Evolutionary conservation across 2,888 invertebrate species (phyloP).

Genomic region (Tridacna gigas): DNA sequence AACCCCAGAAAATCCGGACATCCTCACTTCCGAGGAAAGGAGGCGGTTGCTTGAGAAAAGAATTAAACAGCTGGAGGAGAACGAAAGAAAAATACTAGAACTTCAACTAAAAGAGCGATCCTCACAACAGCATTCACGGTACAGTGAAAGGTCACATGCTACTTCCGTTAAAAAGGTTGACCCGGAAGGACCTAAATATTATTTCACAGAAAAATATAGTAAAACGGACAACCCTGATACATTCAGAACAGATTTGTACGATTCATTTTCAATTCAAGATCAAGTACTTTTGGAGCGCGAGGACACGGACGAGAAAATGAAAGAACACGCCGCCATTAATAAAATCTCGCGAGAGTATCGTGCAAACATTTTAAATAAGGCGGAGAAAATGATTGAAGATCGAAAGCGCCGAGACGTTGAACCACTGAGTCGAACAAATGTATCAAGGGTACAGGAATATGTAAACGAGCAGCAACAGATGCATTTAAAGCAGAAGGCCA

Average conservation of each 20-base stretch:
- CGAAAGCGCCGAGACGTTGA: slow-evolving; percentile 48
- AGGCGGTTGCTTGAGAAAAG: slow-evolving; percentile 40
- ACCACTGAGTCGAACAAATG: neutral
- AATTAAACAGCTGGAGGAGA: slow-evolving; percentile 50
- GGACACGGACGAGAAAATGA: slow-evolving; percentile 12
- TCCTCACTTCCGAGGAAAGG: slow-evolving; percentile 30
- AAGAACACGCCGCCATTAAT: neutral
- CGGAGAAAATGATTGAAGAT: slow-evolving; percentile 61
- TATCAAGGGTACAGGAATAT: neutral
- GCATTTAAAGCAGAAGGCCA: neutral
- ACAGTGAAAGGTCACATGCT: slow-evolving; percentile 30
- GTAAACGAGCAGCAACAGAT: neutral
- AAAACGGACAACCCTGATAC: slow-evolving; percentile 22
- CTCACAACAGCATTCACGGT: slow-evolving; percentile 23
- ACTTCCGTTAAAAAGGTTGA: neutral
- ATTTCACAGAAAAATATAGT: neutral
- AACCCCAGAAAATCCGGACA: slow-evolving; percentile 33
- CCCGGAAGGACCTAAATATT: neutral
- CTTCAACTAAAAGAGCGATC: slow-evolving; percentile 33
- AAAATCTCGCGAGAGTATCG: slow-evolving; percentile 39
- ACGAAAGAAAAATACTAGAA: slow-evolving; percentile 38
- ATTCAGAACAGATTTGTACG: neutral
- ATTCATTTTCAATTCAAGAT: neutral
- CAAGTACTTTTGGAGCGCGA: neutral
- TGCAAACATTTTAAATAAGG: slow-evolving; percentile 64